Evolutionary conservation across 2,113 vertebrate species (phyloP), one percentile per base, ranked within the genome.

Genomic region (Spea multiplicata): DNA sequence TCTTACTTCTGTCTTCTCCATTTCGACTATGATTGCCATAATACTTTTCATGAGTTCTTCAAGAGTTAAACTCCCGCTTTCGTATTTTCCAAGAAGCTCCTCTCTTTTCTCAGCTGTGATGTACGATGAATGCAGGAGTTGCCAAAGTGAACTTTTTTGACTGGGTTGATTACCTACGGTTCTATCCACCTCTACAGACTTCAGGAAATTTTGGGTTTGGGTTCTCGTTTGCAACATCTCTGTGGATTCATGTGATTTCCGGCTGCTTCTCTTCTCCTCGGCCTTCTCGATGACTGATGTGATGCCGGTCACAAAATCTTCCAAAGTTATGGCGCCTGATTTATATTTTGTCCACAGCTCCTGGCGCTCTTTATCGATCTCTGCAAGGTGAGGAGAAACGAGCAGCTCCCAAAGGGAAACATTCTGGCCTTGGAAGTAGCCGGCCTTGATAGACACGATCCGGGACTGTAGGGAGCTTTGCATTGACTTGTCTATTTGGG

Each of bases 101-200:
- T 91, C 76, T 0, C 87, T 69, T 79, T 0, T 78, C 2, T 74
- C 82, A 0, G 92, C 89, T 0, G 88, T 82, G 49, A 96, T 3
- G 75, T 93, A 92, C 71, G 94, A 91, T 82, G 92, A 94, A 86
- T 94, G 95, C 55, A 97, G 91, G 0, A 96, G 88, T 64, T 96
- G 94, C 95, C 95, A 96, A n/a, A 84, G 1, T 0, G 83, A 83
- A 74, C 86, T 64, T 6, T 83, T 85, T 70, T 86, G 85, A 44
- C 85, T 87, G 66, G 80, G 83, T 62, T 85, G 83, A 66, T 81
- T 82, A 8, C 88, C 86, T 17, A 49, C 3, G 0, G 8, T 5
- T 4, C 72, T 10, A 0, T n/a, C 16, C 62, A 90, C 80, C 16
- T 86, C 86, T 16, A 75, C 67, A 0, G 77, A 76, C 14, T 85